Evolutionary conservation across 2,113 vertebrate genomes (phyloP).

Genomic region (Genyomyrus donnyi): DNA sequence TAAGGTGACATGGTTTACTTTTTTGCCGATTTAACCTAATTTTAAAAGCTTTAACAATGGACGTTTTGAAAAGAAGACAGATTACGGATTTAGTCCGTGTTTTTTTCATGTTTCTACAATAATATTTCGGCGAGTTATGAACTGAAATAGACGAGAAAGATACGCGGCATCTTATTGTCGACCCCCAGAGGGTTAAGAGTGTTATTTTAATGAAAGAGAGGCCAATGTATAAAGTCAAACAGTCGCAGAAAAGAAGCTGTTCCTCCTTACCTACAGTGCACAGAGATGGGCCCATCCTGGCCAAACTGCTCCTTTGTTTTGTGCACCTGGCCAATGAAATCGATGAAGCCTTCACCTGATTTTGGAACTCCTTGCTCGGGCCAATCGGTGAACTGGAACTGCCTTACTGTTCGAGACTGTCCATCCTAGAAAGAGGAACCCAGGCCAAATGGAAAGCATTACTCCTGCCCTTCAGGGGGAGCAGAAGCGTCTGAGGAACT

Average conservation of each 20-base stretch:
- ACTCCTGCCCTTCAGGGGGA: neutral
- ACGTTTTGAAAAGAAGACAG: too few relatives aligned
- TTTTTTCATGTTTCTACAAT: too few relatives aligned
- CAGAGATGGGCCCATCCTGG: slow-evolving; percentile 97
- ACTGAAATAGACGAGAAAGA: too few relatives aligned
- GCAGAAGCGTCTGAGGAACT: neutral
- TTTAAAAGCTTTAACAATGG: too few relatives aligned
- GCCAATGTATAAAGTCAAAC: neutral
- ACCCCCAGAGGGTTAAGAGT: neutral
- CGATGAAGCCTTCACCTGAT: slow-evolving; percentile 98
- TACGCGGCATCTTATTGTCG: too few relatives aligned
- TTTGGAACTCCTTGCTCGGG: slow-evolving; percentile 99
- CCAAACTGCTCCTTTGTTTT: slow-evolving; percentile 99
- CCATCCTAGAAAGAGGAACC: slow-evolving; percentile 69
- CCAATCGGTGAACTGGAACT: slow-evolving; percentile 99
- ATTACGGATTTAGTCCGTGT: too few relatives aligned
- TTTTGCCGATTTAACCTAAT: too few relatives aligned
- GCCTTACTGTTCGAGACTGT: slow-evolving; percentile 93
- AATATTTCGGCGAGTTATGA: too few relatives aligned
- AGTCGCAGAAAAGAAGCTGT: neutral
- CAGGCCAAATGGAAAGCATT: neutral
- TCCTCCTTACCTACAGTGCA: slow-evolving; percentile 88
- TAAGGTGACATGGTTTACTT: too few relatives aligned
- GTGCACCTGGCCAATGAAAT: slow-evolving; percentile 98
- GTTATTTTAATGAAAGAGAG: neutral